Percentiles rank a stretch among this genome's conserved stretches.
phyloP scores from a whole-genome alignment of 2,888 invertebrate species.

The Campoplex capitator region DNA sequence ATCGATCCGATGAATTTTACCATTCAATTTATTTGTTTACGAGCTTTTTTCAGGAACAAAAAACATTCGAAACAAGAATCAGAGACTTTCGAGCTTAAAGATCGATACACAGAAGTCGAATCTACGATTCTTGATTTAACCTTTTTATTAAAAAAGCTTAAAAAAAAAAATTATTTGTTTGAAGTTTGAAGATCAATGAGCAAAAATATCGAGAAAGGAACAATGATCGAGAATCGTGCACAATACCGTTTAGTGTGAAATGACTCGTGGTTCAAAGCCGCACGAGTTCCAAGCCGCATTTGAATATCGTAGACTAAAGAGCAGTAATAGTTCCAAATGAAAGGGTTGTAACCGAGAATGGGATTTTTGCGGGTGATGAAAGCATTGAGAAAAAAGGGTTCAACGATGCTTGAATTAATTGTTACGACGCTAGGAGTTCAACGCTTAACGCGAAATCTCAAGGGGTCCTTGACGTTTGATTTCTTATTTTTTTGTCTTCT shows the following conservation, averaged over 20 bases:
- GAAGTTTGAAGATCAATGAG: not conserved
- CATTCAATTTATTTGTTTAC: not conserved
- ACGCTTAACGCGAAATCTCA: slow-evolving; percentile 24
- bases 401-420: slow-evolving; percentile 77
- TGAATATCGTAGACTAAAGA: slow-evolving; percentile 20
- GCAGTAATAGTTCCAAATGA: not conserved
- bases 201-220: not conserved
- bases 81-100: too few relatives aligned
- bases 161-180: too few relatives aligned
- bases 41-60: not conserved
- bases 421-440: slow-evolving; percentile 53
- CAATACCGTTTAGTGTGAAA: not conserved
- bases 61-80: too few relatives aligned
- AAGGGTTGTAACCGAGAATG: slow-evolving; percentile 49
- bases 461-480: slow-evolving; percentile 26
- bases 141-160: too few relatives aligned
- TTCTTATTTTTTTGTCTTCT: not conserved
- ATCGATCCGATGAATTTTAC: not conserved
- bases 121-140: too few relatives aligned
- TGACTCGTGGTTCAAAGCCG: not conserved
- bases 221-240: not conserved
- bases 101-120: too few relatives aligned
- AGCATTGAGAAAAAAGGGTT: slow-evolving; percentile 68
- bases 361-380: slow-evolving; percentile 37
- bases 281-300: slow-evolving; percentile 7